Evolutionary conservation across 64 coral and sea anemone species (phyloP).

Genomic region (Trachythela sp.): DNA sequence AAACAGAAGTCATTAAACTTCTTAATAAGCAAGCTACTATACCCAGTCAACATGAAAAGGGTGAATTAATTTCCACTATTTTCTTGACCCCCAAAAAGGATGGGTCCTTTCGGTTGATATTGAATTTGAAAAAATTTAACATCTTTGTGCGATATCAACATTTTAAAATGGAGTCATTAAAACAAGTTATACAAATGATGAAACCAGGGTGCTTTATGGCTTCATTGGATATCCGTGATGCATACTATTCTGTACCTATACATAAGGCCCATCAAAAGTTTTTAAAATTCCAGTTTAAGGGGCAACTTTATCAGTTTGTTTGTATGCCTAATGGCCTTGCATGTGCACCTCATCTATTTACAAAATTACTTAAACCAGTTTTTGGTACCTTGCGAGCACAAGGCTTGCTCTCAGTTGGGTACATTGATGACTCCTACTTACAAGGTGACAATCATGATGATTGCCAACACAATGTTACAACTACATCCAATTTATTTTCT

Average conservation of each 20-base stretch:
- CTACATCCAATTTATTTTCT: background rate
- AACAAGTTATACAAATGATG: background rate
- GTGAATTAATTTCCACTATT: background rate
- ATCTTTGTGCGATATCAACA: background rate
- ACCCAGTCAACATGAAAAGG: background rate
- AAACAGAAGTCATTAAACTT: background rate
- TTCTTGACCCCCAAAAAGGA: background rate
- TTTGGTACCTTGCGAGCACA: background rate
- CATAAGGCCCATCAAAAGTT: background rate
- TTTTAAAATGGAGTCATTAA: background rate
- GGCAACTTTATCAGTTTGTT: background rate
- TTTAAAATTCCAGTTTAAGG: too few relatives aligned
- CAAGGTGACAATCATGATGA: background rate
- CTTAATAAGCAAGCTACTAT: background rate
- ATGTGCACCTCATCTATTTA: background rate
- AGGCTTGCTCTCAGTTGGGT: background rate
- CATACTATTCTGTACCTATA: background rate
- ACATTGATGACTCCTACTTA: background rate
- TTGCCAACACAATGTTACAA: background rate
- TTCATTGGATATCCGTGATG: background rate
- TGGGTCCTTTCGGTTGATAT: background rate
- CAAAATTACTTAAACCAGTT: background rate
- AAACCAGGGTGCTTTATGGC: background rate
- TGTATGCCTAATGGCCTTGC: background rate
- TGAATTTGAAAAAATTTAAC: background rate